These are phyloP conservation scores for Toxotes lorentzi DNA, from an alignment of 2,797 vertebrate genomes.

Conservation along the genomic window DNA sequence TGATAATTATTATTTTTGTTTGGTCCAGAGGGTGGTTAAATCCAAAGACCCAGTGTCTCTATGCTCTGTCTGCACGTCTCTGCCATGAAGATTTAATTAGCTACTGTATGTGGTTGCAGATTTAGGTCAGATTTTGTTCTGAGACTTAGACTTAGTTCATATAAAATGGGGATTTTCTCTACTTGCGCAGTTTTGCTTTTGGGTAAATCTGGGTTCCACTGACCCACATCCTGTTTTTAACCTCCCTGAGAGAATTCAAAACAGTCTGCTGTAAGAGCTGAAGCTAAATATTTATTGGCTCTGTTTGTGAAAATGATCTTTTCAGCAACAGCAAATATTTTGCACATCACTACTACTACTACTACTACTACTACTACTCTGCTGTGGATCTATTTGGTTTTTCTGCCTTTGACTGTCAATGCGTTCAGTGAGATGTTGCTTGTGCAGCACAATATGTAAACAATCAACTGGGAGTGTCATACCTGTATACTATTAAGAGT, in stretches of 20 bases:
- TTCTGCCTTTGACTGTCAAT: conserved; percentile 32
- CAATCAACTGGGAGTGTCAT: conserved; percentile 21
- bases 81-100: conserved; percentile 61
- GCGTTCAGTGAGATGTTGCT: conserved; percentile 10
- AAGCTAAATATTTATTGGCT: conserved; percentile 42
- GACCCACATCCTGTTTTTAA: conserved; percentile 65
- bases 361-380: conserved; percentile 10
- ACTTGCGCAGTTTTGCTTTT: conserved; percentile 51
- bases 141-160: conserved; percentile 60
- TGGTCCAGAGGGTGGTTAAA: conserved; percentile 28
- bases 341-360: conserved; percentile 16
- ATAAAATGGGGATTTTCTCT: conserved; percentile 65
- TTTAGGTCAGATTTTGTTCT: conserved; percentile 72
- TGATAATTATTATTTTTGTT: conserved; percentile 57
- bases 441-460: not conserved
- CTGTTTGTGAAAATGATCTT: conserved; percentile 52
- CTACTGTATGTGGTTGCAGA: conserved; percentile 67
- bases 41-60: conserved; percentile 35
- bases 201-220: conserved; percentile 55
- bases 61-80: conserved; percentile 10
- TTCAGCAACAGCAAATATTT: conserved; percentile 35
- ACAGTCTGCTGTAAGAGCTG: conserved; percentile 40
- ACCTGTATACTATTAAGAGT: not conserved
- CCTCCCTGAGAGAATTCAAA: conserved; percentile 50
- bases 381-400: conserved; percentile 19